Evolutionary conservation across 2,113 vertebrate species (phyloP).

Genomic region (Hypocryptadius cinnamomeus): DNA sequence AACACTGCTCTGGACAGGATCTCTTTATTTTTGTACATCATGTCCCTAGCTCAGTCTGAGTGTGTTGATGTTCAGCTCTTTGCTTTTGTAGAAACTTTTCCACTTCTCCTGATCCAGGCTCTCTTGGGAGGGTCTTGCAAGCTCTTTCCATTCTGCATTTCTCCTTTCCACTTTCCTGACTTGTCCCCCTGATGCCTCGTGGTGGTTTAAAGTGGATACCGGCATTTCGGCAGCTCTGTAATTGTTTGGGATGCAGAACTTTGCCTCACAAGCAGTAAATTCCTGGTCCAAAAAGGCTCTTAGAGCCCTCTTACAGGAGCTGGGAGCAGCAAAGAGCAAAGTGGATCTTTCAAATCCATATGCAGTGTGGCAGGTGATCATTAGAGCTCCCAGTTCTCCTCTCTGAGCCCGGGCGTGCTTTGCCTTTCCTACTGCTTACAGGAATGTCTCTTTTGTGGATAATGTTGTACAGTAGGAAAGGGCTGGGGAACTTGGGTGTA

Average conservation of each 20-base stretch:
- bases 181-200: neutral
- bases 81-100: neutral
- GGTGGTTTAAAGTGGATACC: neutral
- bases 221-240: rapidly evolving
- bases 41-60: neutral
- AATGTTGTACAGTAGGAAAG: neutral
- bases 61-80: neutral
- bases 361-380: conserved; percentile 14
- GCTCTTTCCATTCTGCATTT: neutral
- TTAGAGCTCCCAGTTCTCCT: conserved; percentile 12
- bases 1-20: neutral
- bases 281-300: conserved; percentile 23
- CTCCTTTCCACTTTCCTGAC: neutral
- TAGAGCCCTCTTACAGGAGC: neutral
- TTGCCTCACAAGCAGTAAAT: neutral
- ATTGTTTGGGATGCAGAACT: neutral
- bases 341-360: conserved; percentile 8
- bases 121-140: neutral
- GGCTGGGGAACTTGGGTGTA: neutral
- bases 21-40: neutral
- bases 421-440: neutral
- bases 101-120: neutral
- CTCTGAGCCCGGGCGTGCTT: neutral
- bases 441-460: neutral
- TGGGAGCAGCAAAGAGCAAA: conserved; percentile 1